Evolutionary conservation across 1,140 invertebrate species (phyloP).

Genomic region (Geopemphigus sp.): DNA sequence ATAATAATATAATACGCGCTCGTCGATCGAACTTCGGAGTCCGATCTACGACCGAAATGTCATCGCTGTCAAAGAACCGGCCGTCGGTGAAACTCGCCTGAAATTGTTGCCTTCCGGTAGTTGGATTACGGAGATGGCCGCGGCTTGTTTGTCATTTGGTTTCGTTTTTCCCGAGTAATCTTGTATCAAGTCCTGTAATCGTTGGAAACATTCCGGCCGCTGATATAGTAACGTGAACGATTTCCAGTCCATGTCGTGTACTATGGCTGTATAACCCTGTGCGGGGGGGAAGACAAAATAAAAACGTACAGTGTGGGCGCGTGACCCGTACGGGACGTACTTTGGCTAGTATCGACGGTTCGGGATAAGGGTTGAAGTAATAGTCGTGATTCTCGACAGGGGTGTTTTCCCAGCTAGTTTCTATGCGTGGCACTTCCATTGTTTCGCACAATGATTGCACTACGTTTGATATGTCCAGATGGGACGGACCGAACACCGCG

Average conservation of each 20-base stretch:
- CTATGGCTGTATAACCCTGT: slow-evolving; percentile 61
- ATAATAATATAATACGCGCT: too few relatives aligned
- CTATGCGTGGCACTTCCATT: slow-evolving; percentile 71
- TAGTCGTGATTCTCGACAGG: slow-evolving; percentile 1
- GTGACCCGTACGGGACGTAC: too few relatives aligned
- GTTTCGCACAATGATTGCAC: slow-evolving; percentile 70
- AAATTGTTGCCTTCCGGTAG: slow-evolving; percentile 30
- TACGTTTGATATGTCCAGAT: slow-evolving; percentile 63
- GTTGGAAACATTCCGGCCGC: slow-evolving; percentile 72
- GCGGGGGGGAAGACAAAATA: neutral
- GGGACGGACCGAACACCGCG: slow-evolving; percentile 76
- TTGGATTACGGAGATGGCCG: slow-evolving; percentile 21
- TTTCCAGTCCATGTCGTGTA: slow-evolving; percentile 73
- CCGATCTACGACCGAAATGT: too few relatives aligned
- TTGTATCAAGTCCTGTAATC: slow-evolving; percentile 80
- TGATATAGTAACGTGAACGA: slow-evolving; percentile 80
- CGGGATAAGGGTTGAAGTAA: slow-evolving; percentile 71
- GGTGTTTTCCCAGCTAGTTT: slow-evolving; percentile 65
- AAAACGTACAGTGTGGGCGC: too few relatives aligned
- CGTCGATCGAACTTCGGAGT: too few relatives aligned
- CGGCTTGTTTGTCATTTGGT: slow-evolving; percentile 12
- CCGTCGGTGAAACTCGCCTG: neutral
- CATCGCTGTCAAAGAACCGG: neutral
- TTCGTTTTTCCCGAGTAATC: slow-evolving; percentile 24
- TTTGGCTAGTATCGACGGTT: slow-evolving; percentile 66